These are phyloP conservation scores for Aspidoscelis tigris DNA, from an alignment of 2,113 vertebrate species.

Conservation along the genomic window DNA sequence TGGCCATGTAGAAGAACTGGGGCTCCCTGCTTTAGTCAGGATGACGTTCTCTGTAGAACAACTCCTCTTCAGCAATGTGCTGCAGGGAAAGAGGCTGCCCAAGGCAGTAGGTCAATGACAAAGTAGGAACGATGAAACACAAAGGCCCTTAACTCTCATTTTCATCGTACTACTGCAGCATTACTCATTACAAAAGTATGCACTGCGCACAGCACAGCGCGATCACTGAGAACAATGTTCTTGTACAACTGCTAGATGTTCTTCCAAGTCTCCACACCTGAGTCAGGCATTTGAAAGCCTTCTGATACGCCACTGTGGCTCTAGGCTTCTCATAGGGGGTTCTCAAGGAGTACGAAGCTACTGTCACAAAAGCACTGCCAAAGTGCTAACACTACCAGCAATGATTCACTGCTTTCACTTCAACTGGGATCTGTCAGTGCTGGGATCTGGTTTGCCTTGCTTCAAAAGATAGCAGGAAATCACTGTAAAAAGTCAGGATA, in stretches of 20 bases:
- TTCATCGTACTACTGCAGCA: background rate
- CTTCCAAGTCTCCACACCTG: background rate
- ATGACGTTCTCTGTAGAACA: background rate
- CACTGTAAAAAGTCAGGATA: background rate
- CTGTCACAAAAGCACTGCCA: background rate
- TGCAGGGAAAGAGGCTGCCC: background rate
- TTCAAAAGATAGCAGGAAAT: background rate
- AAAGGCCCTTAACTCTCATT: constrained; percentile 26
- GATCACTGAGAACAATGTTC: constrained; percentile 21
- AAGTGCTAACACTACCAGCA: background rate
- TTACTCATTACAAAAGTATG: constrained; percentile 30
- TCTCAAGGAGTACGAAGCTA: background rate
- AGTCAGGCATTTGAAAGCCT: background rate
- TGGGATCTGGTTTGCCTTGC: background rate
- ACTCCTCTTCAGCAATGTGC: background rate
- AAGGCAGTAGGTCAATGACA: background rate
- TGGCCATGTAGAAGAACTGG: constrained; percentile 11
- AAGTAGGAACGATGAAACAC: constrained; percentile 7
- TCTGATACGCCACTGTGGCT: background rate
- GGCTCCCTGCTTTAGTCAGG: constrained; percentile 4
- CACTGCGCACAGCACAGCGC: constrained; percentile 55
- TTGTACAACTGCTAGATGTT: constrained; percentile 18
- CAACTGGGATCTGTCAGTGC: background rate
- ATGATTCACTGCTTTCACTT: background rate
- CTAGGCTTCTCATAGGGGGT: background rate